Evolutionary conservation across 2,797 vertebrate genomes (phyloP).

Genomic region (Brachyrhaphis roseni): DNA sequence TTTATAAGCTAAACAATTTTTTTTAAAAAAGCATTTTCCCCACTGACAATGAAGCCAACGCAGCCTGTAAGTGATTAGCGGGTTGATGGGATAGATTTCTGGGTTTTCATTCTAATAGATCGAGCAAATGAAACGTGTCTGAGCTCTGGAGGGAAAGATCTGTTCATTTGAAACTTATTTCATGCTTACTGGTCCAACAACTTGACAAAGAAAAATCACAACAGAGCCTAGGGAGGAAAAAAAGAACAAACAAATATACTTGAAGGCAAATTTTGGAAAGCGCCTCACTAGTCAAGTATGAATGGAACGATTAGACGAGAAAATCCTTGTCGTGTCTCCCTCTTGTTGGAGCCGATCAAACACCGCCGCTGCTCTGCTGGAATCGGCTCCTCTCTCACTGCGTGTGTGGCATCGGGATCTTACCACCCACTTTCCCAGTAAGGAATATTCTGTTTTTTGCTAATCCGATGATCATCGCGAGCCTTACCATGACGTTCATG

Average conservation of each 20-base stretch:
- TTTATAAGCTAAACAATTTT: background rate
- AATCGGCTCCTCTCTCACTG: background rate
- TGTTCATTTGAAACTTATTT: conserved; percentile 53
- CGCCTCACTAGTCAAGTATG: background rate
- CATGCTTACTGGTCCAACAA: conserved; percentile 46
- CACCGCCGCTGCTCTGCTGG: background rate
- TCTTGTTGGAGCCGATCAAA: background rate
- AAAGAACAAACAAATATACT: background rate
- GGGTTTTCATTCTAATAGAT: conserved; percentile 28
- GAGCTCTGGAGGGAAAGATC: conserved; percentile 41
- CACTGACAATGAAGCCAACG: background rate
- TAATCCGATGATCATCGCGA: conserved; percentile 3
- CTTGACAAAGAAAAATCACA: background rate
- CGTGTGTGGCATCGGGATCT: background rate
- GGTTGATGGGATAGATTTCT: conserved; percentile 43
- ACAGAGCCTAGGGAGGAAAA: background rate
- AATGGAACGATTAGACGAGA: conserved; percentile 4
- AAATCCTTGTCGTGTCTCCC: background rate
- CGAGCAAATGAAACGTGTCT: conserved; percentile 46
- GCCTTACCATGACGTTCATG: conserved; percentile 86
- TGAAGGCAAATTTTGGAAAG: background rate
- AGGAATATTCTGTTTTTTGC: background rate
- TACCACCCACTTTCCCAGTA: background rate
- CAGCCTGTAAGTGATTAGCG: conserved; percentile 19
- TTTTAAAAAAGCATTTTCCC: background rate